These are phyloP conservation scores for Brachionus rotundiformis DNA, from an alignment of 1,140 invertebrate species.

Conservation along the genomic window DNA sequence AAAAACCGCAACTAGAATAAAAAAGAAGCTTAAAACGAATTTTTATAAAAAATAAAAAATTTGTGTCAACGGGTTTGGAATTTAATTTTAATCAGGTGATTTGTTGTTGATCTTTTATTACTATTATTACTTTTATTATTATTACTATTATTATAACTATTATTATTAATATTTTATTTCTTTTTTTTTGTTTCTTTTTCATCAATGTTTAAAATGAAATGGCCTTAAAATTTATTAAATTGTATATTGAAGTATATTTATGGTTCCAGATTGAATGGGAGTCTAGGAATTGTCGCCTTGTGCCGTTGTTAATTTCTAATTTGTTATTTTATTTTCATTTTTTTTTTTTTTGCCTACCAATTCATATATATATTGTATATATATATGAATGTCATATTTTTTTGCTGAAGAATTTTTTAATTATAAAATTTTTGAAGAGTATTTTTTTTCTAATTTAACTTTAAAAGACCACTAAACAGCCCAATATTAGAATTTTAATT, in stretches of 20 bases:
- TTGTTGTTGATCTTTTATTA: neutral
- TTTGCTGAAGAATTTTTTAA: conserved; percentile 29
- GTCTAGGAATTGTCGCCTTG: neutral
- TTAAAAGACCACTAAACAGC: no score
- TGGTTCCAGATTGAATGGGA: neutral
- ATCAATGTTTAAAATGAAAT: neutral
- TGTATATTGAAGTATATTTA: conserved; percentile 37
- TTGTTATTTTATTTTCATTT: neutral
- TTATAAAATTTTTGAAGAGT: conserved; percentile 18
- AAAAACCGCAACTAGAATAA: conserved; percentile 15
- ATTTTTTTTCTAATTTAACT: neutral
- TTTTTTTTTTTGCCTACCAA: neutral
- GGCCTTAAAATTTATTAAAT: conserved; percentile 23
- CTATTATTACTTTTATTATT: no score
- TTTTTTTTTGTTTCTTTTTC: neutral
- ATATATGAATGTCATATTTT: no score
- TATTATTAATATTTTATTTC: neutral
- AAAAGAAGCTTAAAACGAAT: neutral
- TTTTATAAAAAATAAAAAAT: neutral
- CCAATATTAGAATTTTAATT: conserved; percentile 44
- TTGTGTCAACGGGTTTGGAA: neutral
- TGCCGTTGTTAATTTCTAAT: neutral
- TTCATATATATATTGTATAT: no score
- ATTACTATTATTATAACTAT: no score
- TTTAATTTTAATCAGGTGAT: conserved; percentile 28